Evolutionary conservation across 2,888 invertebrate genomes (phyloP), one percentile per base, ranked within the genome.

Genomic region (Tromatobia lineatoria): DNA sequence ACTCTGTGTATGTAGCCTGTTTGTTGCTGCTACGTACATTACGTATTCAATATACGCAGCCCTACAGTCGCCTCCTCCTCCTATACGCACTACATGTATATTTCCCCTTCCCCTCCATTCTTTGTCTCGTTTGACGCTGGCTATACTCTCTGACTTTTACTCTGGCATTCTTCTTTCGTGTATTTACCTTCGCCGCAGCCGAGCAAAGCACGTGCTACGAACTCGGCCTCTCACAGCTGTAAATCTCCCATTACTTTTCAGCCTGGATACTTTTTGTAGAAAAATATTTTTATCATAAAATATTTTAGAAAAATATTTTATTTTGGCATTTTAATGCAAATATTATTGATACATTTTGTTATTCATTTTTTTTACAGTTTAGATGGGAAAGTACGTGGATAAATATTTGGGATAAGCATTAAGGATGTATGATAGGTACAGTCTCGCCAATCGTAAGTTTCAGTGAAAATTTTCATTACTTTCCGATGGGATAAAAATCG

Each of bases 11-110:
- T 29, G 45, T 29, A 25, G 66, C 59, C 45, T 29, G 59, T 57
- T 73, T 59, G 73, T 45, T 45, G 45, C 73, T 59, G 57, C 59
- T 54, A 54, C 45, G 59, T 45, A 45, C 73, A 73, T 73, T 73
- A 59, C 20, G 57, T 29, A 73, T 73, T 73, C 73, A 34, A 61
- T 25, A 25, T 34, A 29, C 59, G 59, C 59, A n/a, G 10, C 73
- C 23, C 59, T 45, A 57, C 59, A 25, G 23, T 34, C 25, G n/a
- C 61, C 50, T 50, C n/a, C 50, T 18, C 57, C 57, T 57, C 47
- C 45, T 15, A 50, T 50, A 50, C 50, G 50, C 50, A 18, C 4
- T n/a, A 50, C 15, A 18, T 50, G 18, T 50, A 47, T 47, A n/a
- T 47, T 6, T 6, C 47, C 2, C 47, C 13, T 0, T 18, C 50